Evolutionary conservation across 2,888 invertebrate genomes (phyloP).

Genomic region (Aspidiotus destructor): DNA sequence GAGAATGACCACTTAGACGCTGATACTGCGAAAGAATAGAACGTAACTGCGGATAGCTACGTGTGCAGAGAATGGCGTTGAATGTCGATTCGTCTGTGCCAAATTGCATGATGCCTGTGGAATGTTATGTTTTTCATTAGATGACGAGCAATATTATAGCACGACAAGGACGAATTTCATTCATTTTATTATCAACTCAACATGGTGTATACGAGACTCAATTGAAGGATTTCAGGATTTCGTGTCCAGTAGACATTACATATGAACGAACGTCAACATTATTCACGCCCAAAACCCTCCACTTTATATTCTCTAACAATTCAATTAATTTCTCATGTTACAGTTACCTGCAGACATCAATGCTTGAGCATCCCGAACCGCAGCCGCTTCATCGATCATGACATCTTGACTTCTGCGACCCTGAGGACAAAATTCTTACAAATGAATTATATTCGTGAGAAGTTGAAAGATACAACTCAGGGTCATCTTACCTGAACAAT

Average conservation of each 20-base stretch:
- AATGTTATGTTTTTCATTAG: neutral
- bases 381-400: constrained; percentile 58
- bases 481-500: constrained; percentile 55
- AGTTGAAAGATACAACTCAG: neutral
- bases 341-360: constrained; percentile 61
- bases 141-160: neutral
- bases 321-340: no score
- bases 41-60: constrained; percentile 57
- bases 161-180: no score
- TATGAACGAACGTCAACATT: no score
- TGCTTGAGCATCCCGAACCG: constrained; percentile 71
- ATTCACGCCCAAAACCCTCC: no score
- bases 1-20: constrained; percentile 63
- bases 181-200: no score
- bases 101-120: constrained; percentile 48
- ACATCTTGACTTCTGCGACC: constrained; percentile 73
- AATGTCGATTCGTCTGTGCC: constrained; percentile 83
- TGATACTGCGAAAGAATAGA: constrained; percentile 61
- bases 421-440: constrained; percentile 40
- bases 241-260: no score
- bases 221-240: no score
- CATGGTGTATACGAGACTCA: no score
- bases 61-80: constrained; percentile 70
- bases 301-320: no score
- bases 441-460: neutral